Conservation (phyloP, 2,113 vertebrate genomes). For the Fulica atra region DNA sequence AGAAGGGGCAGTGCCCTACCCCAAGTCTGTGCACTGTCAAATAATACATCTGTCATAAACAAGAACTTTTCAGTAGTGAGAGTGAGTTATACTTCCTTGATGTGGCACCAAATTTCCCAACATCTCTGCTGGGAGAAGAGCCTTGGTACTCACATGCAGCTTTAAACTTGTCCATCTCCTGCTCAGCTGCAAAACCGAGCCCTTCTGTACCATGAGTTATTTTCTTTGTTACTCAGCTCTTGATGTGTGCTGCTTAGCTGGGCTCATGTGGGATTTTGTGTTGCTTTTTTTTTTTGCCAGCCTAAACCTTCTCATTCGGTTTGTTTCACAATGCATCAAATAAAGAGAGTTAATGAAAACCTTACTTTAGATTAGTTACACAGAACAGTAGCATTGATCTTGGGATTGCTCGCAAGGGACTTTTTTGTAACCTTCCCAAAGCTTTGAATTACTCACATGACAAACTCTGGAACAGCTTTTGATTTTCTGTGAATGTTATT, state of each 20-base stretch:
- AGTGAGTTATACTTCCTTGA: not conserved
- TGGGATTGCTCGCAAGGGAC: not conserved
- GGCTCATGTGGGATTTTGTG: not conserved
- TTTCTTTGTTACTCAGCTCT: not conserved
- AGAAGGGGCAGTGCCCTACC: not conserved
- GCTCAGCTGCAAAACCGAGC: not conserved
- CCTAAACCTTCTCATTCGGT: not conserved
- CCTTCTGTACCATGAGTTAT: not conserved
- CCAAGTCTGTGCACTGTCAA: not conserved
- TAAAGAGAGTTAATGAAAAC: conserved; percentile 31
- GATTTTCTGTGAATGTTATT: not conserved
- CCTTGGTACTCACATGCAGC: not conserved
- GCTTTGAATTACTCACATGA: not conserved
- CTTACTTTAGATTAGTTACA: conserved; percentile 26
- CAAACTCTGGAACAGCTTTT: not conserved
- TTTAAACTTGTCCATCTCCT: not conserved
- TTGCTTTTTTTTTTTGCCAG: not conserved
- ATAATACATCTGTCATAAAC: not conserved
- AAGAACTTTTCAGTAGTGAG: not conserved
- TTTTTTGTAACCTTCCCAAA: not conserved
- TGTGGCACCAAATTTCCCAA: not conserved
- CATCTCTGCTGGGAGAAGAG: not conserved
- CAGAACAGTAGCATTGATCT: not conserved
- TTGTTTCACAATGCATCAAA: conserved; percentile 41
- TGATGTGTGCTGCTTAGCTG: not conserved